Conservation (phyloP, 2,797 vertebrate species). For the Anniella stebbinsi region DNA sequence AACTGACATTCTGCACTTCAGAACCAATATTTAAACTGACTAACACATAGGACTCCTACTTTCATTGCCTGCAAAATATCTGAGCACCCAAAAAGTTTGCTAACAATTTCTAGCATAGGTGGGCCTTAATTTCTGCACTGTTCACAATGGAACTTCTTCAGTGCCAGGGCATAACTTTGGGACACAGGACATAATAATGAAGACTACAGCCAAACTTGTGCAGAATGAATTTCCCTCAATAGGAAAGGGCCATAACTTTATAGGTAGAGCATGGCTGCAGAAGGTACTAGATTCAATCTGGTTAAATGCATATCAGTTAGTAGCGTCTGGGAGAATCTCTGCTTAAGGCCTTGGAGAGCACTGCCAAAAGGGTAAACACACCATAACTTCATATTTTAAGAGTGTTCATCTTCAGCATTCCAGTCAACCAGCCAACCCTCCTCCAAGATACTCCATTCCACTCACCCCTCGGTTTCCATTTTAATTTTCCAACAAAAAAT, state of each 20-base stretch:
- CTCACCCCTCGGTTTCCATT: not conserved
- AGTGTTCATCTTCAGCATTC: not conserved
- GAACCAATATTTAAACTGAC: not conserved
- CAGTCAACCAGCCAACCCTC: not conserved
- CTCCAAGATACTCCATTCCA: not conserved
- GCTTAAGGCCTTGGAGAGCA: not conserved
- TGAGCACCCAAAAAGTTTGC: not conserved
- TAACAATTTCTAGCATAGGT: constrained; percentile 3
- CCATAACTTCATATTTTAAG: not conserved
- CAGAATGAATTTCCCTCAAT: not conserved
- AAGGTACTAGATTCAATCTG: not conserved
- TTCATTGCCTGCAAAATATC: not conserved
- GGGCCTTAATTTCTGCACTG: constrained; percentile 24
- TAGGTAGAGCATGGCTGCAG: not conserved
- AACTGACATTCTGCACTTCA: constrained; percentile 44
- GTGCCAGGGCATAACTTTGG: not conserved
- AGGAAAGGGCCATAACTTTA: not conserved
- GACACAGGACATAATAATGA: not conserved
- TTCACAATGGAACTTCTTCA: not conserved
- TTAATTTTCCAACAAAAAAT: not conserved
- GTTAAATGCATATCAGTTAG: not conserved
- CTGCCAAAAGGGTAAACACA: not conserved
- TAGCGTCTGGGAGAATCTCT: not conserved
- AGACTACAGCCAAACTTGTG: not conserved
- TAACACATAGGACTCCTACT: not conserved